Base-by-base conservation (phyloP, 2,113 vertebrate genomes). In the Heterochromis multidens region DNA sequence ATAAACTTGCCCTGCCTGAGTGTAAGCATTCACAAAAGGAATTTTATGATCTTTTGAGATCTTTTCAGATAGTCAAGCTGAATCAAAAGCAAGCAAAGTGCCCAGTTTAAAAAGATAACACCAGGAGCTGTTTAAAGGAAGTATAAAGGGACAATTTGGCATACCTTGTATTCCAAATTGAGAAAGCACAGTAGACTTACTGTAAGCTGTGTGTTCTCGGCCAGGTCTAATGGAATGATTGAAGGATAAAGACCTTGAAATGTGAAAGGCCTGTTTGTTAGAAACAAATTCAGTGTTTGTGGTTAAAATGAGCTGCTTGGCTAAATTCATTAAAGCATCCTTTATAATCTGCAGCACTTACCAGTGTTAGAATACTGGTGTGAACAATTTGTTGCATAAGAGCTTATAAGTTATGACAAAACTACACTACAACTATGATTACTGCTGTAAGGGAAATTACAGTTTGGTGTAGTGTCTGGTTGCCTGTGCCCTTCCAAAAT, bases 181-280 rank as follows among this genome's bases (percentile, higher is more conserved):
- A n/a, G 46, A 54, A 74, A 74, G 2, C 57, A 83, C 77, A 27
- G 82, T 79, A 35, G 31, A 59, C 67, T 87, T 85, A 77, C 76
- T 91, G 78, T 93, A 93, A 92, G 90, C 74, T 82, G 27, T 79
- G 57, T 81, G 82, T 93, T 88, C 85, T 85, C 80, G 78, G 86
- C 84, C 76, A 84, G 87, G 84, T 87, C 85, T 91, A 92, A 93
- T 86, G 84, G 86, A 93, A 86, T 88, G 88, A 94, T 46, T 91
- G 88, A 93, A 82, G 80, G 85, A 82, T 62, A 46, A 72, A 90
- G 86, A 84, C 88, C 91, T 92, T 92, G 76, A 92, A 94, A 88
- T 58, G 33, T 77, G 76, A 88, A 89, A 80, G 76, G 77, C 43
- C 31, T 58, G 31, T 33, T 81, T 78, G 79, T 13, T 84, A 54